phyloP scores from a whole-genome alignment of 2,113 vertebrate genomes.

The Esox niger region DNA sequence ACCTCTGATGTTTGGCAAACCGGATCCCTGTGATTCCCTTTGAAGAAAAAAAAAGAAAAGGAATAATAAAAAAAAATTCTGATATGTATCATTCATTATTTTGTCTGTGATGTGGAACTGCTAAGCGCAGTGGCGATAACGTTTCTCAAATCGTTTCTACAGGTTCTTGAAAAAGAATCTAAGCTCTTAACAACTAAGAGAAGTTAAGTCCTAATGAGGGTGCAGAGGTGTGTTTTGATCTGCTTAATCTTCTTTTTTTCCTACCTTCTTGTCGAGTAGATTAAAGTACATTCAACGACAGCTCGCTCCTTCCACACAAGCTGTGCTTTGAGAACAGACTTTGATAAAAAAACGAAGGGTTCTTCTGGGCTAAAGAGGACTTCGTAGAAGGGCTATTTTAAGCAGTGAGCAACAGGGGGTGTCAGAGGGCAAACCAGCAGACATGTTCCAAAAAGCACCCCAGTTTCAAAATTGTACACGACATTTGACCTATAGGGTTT shows the following conservation, averaged over 20 bases:
- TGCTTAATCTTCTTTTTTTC: background rate
- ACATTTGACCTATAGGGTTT: no score
- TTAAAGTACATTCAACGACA: background rate
- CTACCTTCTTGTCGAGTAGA: no score
- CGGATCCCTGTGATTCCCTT: conserved; percentile 77
- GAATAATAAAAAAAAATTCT: conserved; percentile 47
- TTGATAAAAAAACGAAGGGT: background rate
- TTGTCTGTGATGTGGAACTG: conserved; percentile 46
- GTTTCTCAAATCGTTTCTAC: conserved; percentile 44
- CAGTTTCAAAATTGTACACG: no score
- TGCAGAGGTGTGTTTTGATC: conserved; percentile 36
- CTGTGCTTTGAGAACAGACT: background rate
- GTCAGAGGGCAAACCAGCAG: conserved; percentile 21
- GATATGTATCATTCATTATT: conserved; percentile 60
- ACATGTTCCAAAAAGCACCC: no score
- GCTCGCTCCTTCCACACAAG: background rate
- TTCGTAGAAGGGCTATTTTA: conserved; percentile 39
- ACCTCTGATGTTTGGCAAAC: conserved; percentile 76
- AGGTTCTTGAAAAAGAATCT: conserved; percentile 54
- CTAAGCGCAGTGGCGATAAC: conserved; percentile 26
- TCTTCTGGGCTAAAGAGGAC: conserved; percentile 20
- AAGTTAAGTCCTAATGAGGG: conserved; percentile 40
- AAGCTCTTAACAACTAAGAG: conserved; percentile 53
- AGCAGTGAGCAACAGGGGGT: conserved; percentile 48
- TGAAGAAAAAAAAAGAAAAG: conserved; percentile 49